Percentiles rank a stretch among this genome's conserved stretches.
Conservation (phyloP, 2,888 invertebrate genomes). For the Micoletzkya japonica region DNA sequence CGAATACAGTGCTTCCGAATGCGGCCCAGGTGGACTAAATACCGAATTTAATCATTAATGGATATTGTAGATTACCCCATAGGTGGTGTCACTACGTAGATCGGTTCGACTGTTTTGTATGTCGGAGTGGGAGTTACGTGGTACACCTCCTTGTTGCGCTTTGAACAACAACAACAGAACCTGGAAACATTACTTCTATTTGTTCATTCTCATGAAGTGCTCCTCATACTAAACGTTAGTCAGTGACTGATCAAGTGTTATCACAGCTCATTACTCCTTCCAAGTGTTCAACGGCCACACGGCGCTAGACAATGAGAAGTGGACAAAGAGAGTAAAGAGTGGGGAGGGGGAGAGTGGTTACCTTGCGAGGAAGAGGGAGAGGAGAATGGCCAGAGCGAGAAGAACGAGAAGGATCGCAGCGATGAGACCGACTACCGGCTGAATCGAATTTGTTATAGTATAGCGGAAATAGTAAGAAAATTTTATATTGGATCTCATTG, state of each 20-base stretch:
- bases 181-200: too few species aligned
- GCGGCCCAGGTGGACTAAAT: neutral
- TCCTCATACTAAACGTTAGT: too few species aligned
- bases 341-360: too few species aligned
- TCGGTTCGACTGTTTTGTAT: slow-evolving; percentile 60
- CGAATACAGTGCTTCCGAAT: slow-evolving; percentile 46
- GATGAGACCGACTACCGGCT: slow-evolving; percentile 58
- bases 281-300: too few species aligned
- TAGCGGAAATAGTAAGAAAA: neutral
- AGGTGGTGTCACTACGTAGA: slow-evolving; percentile 60
- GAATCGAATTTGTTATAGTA: neutral
- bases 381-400: slow-evolving; percentile 50
- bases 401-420: slow-evolving; percentile 56
- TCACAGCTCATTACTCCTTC: too few species aligned
- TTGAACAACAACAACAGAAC: slow-evolving; percentile 45
- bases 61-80: slow-evolving; percentile 22
- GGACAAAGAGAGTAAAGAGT: too few species aligned
- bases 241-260: too few species aligned
- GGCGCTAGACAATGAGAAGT: too few species aligned
- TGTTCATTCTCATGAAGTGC: too few species aligned
- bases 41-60: neutral
- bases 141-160: slow-evolving; percentile 52
- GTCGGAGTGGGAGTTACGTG: slow-evolving; percentile 56
- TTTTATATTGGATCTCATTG: neutral
- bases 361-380: slow-evolving; percentile 48